These are phyloP conservation scores for Vidua macroura DNA, from an alignment of 2,113 vertebrate genomes.

Conservation along the genomic window DNA sequence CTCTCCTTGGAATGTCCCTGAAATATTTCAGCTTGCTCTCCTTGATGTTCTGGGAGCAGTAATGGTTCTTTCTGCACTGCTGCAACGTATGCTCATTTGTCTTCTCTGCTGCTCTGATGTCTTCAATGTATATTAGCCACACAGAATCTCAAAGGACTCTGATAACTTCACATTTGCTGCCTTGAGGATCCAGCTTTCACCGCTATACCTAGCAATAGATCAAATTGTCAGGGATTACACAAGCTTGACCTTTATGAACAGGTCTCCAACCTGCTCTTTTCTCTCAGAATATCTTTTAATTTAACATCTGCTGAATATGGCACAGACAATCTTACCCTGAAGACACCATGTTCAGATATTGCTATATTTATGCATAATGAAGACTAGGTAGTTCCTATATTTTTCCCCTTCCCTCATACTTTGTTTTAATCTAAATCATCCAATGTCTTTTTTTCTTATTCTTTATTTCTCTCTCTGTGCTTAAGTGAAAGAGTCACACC, in stretches of 20 bases:
- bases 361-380: background rate
- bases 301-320: background rate
- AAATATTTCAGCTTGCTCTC: constrained; percentile 53
- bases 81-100: constrained; percentile 35
- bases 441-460: background rate
- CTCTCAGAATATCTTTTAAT: constrained; percentile 36
- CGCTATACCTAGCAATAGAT: constrained; percentile 33
- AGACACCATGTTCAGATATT: background rate
- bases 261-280: constrained; percentile 36
- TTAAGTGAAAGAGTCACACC: background rate
- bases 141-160: constrained; percentile 46
- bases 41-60: constrained; percentile 34
- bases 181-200: constrained; percentile 26
- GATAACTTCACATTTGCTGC: constrained; percentile 42
- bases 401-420: background rate
- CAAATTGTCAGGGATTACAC: constrained; percentile 45
- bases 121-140: constrained; percentile 22
- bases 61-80: constrained; percentile 30
- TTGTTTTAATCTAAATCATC: background rate
- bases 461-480: background rate
- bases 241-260: constrained; percentile 50
- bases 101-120: constrained; percentile 8
- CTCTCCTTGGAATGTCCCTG: constrained; percentile 59
- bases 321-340: background rate
- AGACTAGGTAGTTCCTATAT: background rate